These are phyloP conservation scores for Papilio gigon DNA, from an alignment of 2,888 invertebrate genomes.

Conservation along the genomic window DNA sequence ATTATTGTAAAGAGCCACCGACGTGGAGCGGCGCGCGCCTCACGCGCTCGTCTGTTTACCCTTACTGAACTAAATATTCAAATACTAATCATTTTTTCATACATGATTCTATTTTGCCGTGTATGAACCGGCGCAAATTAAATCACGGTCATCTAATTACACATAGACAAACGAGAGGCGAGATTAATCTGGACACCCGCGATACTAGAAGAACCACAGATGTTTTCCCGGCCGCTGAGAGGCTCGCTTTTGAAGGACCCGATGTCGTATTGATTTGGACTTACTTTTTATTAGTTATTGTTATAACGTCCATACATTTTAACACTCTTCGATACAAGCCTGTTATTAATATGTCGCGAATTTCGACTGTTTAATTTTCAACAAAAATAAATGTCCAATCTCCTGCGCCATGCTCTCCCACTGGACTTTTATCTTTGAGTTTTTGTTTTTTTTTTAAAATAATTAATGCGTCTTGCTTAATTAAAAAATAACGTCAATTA, in stretches of 20 bases:
- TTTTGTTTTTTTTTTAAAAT: conserved; percentile 2
- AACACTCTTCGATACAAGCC: too few relatives aligned
- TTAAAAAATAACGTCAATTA: conserved; percentile 26
- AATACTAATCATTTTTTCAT: neutral
- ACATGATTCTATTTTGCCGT: too few relatives aligned
- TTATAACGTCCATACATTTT: too few relatives aligned
- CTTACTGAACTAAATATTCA: conserved; percentile 3
- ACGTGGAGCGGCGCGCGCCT: conserved; percentile 58
- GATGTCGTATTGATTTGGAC: too few relatives aligned
- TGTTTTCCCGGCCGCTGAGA: too few relatives aligned
- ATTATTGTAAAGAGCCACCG: conserved; percentile 72
- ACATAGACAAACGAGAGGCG: neutral
- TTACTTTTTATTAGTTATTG: too few relatives aligned
- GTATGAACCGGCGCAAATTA: too few relatives aligned
- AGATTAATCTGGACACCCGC: too few relatives aligned
- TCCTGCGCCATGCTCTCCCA: neutral
- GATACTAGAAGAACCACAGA: too few relatives aligned
- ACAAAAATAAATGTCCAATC: neutral
- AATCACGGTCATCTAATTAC: too few relatives aligned
- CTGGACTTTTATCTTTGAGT: neutral
- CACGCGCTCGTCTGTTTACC: too few relatives aligned
- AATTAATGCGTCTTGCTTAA: conserved; percentile 20
- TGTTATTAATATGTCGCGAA: neutral
- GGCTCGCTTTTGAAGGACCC: too few relatives aligned
- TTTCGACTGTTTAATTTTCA: neutral